Evolutionary conservation across 2,888 invertebrate species (phyloP).

Genomic region (Brachyopa scutellaris): DNA sequence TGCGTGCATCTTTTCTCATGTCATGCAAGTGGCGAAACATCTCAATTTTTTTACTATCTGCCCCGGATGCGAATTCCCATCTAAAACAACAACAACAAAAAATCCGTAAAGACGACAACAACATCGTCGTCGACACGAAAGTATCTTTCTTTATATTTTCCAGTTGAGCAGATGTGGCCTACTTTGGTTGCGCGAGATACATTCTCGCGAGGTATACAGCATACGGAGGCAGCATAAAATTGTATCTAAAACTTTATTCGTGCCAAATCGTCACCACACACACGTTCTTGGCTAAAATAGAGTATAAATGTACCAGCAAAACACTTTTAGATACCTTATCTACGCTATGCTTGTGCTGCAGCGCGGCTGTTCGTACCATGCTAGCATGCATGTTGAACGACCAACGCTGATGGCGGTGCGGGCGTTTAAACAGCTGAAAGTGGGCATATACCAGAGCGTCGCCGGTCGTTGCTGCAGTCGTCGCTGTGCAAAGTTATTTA

Average conservation of each 20-base stretch:
- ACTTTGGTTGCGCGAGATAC: slow-evolving; percentile 33
- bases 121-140: slow-evolving; percentile 28
- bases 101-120: slow-evolving; percentile 43
- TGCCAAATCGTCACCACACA: slow-evolving; percentile 69
- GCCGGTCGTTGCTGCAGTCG: slow-evolving; percentile 22
- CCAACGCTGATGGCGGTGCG: slow-evolving; percentile 7
- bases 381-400: slow-evolving; percentile 29
- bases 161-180: slow-evolving; percentile 71
- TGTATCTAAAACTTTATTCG: slow-evolving; percentile 62
- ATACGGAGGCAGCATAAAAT: slow-evolving; percentile 63
- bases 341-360: slow-evolving; percentile 8
- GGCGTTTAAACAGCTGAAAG: slow-evolving; percentile 63
- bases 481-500: slow-evolving; percentile 37
- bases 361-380: neutral
- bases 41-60: slow-evolving; percentile 46
- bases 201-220: slow-evolving; percentile 25
- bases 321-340: slow-evolving; percentile 50
- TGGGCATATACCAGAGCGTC: slow-evolving; percentile 46
- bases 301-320: slow-evolving; percentile 52
- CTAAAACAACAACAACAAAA: slow-evolving; percentile 15
- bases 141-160: slow-evolving; percentile 54
- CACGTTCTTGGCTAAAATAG: slow-evolving; percentile 57
- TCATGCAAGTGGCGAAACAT: slow-evolving; percentile 53
- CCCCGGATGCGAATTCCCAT: slow-evolving; percentile 62
- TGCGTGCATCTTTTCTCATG: neutral